phyloP scores from a whole-genome alignment of 2,797 vertebrate genomes.

The Syngnathus acus region DNA sequence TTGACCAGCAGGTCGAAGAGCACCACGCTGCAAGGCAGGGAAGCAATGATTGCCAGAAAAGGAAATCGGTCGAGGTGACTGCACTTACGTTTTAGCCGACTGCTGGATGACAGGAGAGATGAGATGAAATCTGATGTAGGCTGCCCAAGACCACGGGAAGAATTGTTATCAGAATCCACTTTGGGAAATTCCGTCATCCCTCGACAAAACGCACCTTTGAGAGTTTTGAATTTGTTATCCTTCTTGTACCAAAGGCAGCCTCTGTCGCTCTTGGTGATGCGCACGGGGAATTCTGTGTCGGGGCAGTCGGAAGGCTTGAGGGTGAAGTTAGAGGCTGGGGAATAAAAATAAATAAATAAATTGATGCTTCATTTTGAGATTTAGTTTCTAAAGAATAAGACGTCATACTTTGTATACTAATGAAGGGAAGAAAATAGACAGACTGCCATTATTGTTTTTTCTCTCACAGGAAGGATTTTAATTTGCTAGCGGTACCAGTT shows the following conservation, averaged over 20 bases:
- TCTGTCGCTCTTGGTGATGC: constrained; percentile 70
- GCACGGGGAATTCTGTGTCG: constrained; percentile 83
- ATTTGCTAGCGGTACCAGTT: neutral
- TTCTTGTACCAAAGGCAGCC: constrained; percentile 95
- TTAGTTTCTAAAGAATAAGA: no score
- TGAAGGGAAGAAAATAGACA: neutral
- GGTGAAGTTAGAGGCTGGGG: constrained; percentile 84
- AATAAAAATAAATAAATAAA: constrained; percentile 2
- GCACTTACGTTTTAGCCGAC: constrained; percentile 88
- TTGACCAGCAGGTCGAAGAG: constrained; percentile 90
- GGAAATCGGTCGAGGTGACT: constrained; percentile 1
- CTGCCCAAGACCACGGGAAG: constrained; percentile 56
- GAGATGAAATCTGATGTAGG: constrained; percentile 88
- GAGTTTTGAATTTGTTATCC: constrained; percentile 95
- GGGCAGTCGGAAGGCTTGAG: constrained; percentile 83
- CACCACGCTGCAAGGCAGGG: constrained; percentile 70
- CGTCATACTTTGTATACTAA: neutral
- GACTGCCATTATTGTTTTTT: neutral
- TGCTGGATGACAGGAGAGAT: constrained; percentile 91
- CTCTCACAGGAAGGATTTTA: neutral
- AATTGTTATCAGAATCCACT: constrained; percentile 21
- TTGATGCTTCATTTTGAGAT: no score
- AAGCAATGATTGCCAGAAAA: neutral
- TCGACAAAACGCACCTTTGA: constrained; percentile 75
- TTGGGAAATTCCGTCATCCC: no score